Percentiles rank a stretch among this genome's conserved stretches.
phyloP scores from a whole-genome alignment of 2,888 invertebrate species.

The Drosophila aldrichi region DNA sequence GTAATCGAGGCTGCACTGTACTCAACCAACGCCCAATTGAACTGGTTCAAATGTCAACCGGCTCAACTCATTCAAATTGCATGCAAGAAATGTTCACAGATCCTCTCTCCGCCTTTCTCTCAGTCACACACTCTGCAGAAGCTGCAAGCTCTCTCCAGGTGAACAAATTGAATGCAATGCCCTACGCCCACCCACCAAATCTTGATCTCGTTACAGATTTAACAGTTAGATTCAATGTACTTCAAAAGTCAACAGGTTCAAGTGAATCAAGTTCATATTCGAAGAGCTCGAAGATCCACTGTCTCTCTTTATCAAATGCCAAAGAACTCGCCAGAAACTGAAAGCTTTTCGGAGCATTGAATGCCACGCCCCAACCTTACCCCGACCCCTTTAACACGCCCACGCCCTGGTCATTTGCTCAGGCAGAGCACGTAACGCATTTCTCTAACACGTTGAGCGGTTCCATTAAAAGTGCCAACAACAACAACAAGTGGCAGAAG shows the following conservation, averaged over 20 bases:
- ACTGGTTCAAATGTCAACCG: slow-evolving; percentile 21
- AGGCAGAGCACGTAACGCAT: slow-evolving; percentile 76
- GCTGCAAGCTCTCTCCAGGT: neutral
- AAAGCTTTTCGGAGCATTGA: slow-evolving; percentile 6
- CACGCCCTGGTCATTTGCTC: slow-evolving; percentile 35
- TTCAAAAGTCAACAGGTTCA: slow-evolving; percentile 8
- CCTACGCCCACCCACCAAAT: neutral
- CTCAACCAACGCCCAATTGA: slow-evolving; percentile 10
- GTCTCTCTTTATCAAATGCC: slow-evolving; percentile 1
- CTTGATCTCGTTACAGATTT: neutral
- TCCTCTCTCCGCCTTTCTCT: neutral
- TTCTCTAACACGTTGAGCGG: slow-evolving; percentile 63
- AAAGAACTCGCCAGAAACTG: slow-evolving; percentile 9
- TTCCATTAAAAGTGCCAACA: slow-evolving; percentile 39
- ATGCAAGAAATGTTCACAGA: neutral
- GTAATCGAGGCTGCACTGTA: neutral
- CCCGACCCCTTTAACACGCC: neutral
- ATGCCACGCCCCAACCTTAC: slow-evolving; percentile 4
- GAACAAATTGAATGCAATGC: neutral
- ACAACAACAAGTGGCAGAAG: slow-evolving; percentile 29
- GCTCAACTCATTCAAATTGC: slow-evolving; percentile 9
- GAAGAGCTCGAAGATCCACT: slow-evolving; percentile 25
- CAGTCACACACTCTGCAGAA: neutral
- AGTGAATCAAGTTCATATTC: slow-evolving; percentile 6
- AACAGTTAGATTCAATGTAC: slow-evolving; percentile 3